These are phyloP conservation scores for Planiliza haematocheilus DNA, from an alignment of 2,113 vertebrate genomes.

Conservation along the genomic window DNA sequence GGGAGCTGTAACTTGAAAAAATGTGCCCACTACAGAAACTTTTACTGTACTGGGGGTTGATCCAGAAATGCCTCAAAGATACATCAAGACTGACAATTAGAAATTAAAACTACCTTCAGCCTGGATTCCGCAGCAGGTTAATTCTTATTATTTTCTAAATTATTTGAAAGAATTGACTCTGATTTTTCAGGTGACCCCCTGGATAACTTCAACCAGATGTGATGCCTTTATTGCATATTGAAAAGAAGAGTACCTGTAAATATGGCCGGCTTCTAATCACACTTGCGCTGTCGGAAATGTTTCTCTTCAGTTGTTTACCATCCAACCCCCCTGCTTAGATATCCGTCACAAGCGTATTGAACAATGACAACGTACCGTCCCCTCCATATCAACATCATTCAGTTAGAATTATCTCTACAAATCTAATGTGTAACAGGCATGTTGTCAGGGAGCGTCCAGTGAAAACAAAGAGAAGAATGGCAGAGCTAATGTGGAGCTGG, in stretches of 20 bases:
- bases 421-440: slow-evolving; percentile 75
- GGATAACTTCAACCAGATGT: not conserved
- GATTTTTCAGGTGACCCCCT: too few species aligned
- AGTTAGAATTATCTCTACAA: slow-evolving; percentile 70
- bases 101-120: too few species aligned
- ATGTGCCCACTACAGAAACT: too few species aligned
- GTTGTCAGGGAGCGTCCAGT: slow-evolving; percentile 87
- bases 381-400: slow-evolving; percentile 55
- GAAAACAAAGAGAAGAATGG: slow-evolving; percentile 87
- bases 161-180: too few species aligned
- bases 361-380: slow-evolving; percentile 53
- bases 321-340: slow-evolving; percentile 55
- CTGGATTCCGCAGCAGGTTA: too few species aligned
- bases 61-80: too few species aligned
- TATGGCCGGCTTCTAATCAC: too few species aligned
- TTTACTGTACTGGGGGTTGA: too few species aligned
- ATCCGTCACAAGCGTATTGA: slow-evolving; percentile 67
- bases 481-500: slow-evolving; percentile 82
- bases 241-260: not conserved
- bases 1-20: too few species aligned
- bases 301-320: not conserved
- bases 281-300: not conserved
- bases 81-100: too few species aligned
- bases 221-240: not conserved
- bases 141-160: too few species aligned